phyloP scores from a whole-genome alignment of 2,113 vertebrate genomes.

The Gasterosteus aculeatus region DNA sequence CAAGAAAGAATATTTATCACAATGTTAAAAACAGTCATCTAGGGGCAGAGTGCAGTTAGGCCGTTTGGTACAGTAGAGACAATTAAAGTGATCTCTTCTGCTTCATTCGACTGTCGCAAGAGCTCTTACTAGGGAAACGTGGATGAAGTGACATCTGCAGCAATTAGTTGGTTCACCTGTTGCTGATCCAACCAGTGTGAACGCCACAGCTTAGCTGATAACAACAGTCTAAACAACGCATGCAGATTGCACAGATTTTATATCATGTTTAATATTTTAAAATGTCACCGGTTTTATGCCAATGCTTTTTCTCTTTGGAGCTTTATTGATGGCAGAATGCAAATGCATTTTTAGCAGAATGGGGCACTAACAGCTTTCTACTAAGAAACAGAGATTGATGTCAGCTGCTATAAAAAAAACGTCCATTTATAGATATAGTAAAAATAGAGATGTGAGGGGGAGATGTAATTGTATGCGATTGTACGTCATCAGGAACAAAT shows the following conservation, averaged over 20 bases:
- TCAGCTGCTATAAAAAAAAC: constrained; percentile 3
- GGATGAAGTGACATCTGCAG: constrained; percentile 27
- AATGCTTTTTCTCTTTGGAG: constrained; percentile 34
- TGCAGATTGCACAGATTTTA: constrained; percentile 28
- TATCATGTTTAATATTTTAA: constrained; percentile 27
- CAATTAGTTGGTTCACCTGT: constrained; percentile 50
- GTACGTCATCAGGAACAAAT: constrained; percentile 6
- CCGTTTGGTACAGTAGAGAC: constrained; percentile 4
- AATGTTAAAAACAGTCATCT: background rate
- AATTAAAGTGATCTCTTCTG: constrained; percentile 21
- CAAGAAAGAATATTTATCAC: background rate
- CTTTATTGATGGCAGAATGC: constrained; percentile 31
- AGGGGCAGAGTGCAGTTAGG: background rate
- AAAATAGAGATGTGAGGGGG: background rate
- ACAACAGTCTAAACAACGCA: constrained; percentile 12
- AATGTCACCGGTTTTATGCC: constrained; percentile 19
- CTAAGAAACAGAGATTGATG: constrained; percentile 18
- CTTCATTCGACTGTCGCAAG: constrained; percentile 21
- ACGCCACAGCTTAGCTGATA: constrained; percentile 21
- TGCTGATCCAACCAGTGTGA: constrained; percentile 32
- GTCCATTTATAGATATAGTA: constrained; percentile 1
- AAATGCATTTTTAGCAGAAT: constrained; percentile 13
- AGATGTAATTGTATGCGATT: background rate
- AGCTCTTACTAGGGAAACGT: constrained; percentile 22
- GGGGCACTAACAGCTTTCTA: constrained; percentile 15